Base-by-base conservation (phyloP, 2,113 vertebrate genomes). In the Proteles cristata region DNA sequence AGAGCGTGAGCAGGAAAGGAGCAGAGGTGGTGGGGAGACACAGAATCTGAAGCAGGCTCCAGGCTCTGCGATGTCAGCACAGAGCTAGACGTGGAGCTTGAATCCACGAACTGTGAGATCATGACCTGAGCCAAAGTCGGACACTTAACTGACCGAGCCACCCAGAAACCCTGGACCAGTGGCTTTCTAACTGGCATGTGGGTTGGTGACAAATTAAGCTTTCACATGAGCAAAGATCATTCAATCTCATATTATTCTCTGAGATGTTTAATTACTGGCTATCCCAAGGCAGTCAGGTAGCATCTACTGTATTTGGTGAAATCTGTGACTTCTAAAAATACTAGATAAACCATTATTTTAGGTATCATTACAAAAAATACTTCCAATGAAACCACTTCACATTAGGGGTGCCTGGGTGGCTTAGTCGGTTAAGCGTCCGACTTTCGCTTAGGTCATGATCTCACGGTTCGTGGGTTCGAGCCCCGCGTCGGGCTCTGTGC, bases 151-250 rank as follows among this genome's bases (percentile, higher is more conserved):
- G 8, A 61, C 21, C 23, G 58, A 61, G 21, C 7, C 58, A 23
- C 58, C 58, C 21, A 61, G 58, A 21, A 8, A 21, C 58, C 58
- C 21, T 61, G 58, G 58, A 61, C 99, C 99, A 0, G 98, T 99
- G 94, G 99, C 99, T 98, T 99, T 95, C 99, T 99, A 28, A 96
- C 98, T 98, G 99, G 99, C 50, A 98, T 99, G 96, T 99, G 99
- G 99, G 98, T 99, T 90, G 99, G 99, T 80, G 98, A 99, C 94
- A 99, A 99, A 97, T 98, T 99, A 83, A 98, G 98, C 74, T 97
- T 99, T 98, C 99, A 99, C 97, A 98, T 99, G 96, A 99, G 98
- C 99, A 98, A 99, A 99, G 50, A 82, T 28, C 45, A n/a, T 19
- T 95, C 26, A 68, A 23, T 83, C 2, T 93, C 5, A 1, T 39